Conservation (phyloP, 1,140 invertebrate species). For the Brachionus angularis region DNA sequence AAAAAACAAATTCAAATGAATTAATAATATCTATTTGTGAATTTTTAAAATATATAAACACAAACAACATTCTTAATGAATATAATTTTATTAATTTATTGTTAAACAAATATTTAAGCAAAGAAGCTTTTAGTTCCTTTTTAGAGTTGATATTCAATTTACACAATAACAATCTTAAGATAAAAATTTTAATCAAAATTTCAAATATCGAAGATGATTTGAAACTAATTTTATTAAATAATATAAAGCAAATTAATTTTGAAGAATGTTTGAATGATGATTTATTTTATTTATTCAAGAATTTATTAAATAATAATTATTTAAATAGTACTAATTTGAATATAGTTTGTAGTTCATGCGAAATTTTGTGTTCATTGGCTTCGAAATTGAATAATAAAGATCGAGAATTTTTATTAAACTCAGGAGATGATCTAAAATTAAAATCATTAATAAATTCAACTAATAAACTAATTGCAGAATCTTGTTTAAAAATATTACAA, state of each 20-base stretch:
- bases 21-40: background rate
- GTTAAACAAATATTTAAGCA: too few species aligned
- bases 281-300: background rate
- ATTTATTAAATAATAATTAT: background rate
- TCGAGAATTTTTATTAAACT: slow-evolving; percentile 6
- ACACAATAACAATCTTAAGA: too few species aligned
- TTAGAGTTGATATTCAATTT: too few species aligned
- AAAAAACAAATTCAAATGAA: background rate
- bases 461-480: background rate
- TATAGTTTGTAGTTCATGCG: background rate
- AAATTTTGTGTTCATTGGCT: background rate
- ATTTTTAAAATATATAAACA: background rate
- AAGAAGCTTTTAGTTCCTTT: too few species aligned
- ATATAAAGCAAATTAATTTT: too few species aligned
- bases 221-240: too few species aligned
- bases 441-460: slow-evolving; percentile 16
- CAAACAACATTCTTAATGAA: too few species aligned
- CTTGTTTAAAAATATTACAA: slow-evolving; percentile 10
- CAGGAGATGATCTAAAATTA: slow-evolving; percentile 23
- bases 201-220: too few species aligned
- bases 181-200: too few species aligned
- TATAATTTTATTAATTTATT: too few species aligned
- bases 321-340: background rate
- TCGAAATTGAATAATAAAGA: background rate
- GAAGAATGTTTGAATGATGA: background rate